A percentile compares a stretch with the other conserved stretches of the same genome.
Conservation (phyloP, 2,113 vertebrate species). For the Notothenia rossii region DNA sequence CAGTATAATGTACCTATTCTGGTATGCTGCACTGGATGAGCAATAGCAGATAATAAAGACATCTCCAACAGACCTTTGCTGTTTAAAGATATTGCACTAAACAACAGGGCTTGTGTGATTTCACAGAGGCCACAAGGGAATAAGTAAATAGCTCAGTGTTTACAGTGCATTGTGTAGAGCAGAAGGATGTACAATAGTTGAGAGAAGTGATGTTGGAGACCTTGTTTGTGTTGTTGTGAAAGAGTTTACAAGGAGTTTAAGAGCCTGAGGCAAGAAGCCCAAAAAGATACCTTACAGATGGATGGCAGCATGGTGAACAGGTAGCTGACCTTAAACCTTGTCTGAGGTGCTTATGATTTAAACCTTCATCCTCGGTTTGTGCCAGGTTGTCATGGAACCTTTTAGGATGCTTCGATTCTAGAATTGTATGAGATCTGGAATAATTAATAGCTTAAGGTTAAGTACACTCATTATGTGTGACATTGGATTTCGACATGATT, state of each 20-base stretch:
- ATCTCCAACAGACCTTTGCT: not conserved
- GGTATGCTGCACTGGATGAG: not conserved
- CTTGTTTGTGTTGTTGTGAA: conserved; percentile 19
- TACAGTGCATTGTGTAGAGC: not conserved
- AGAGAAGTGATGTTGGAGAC: conserved; percentile 11
- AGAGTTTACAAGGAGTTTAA: conserved; percentile 31
- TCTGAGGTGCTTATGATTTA: conserved; percentile 8
- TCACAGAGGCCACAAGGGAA: not conserved
- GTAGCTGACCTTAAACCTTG: not conserved
- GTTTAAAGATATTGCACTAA: not conserved
- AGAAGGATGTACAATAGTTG: not conserved
- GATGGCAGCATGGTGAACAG: conserved; percentile 1
- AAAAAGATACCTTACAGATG: conserved; percentile 15
- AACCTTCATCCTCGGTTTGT: not conserved
- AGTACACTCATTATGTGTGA: not conserved
- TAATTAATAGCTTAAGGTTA: not conserved
- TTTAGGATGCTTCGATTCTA: not conserved
- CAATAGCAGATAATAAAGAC: not conserved
- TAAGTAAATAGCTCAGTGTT: no score
- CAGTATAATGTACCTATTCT: conserved; percentile 1
- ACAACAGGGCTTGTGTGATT: not conserved
- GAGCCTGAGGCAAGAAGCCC: conserved; percentile 17
- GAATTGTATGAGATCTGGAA: not conserved
- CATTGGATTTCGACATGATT: not conserved
- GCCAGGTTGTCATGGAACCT: not conserved